These are phyloP conservation scores for Axea sp. DNA, from an alignment of 2,888 invertebrate species.

Conservation along the genomic window DNA sequence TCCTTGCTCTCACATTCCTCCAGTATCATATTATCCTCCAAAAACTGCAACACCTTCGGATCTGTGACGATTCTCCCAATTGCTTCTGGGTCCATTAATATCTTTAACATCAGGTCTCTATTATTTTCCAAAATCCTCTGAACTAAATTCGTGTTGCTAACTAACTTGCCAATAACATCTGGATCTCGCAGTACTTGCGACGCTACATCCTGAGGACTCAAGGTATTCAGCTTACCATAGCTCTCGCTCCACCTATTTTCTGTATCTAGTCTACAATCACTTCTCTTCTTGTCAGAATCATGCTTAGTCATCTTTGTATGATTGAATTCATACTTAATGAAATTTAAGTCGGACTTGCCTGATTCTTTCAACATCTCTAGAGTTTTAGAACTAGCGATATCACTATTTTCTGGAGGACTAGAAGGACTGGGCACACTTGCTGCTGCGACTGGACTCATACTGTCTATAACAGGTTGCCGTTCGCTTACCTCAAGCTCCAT, in stretches of 20 bases:
- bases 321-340: conserved; percentile 31
- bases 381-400: conserved; percentile 75
- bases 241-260: conserved; percentile 1
- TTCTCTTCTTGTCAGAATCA: conserved; percentile 55
- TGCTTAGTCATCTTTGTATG: background rate
- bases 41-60: conserved; percentile 70
- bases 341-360: conserved; percentile 15
- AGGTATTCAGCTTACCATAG: conserved; percentile 13
- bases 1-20: too few relatives aligned
- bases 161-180: conserved; percentile 66
- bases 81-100: conserved; percentile 69
- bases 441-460: conserved; percentile 74
- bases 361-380: conserved; percentile 76
- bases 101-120: conserved; percentile 68
- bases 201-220: conserved; percentile 8
- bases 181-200: conserved; percentile 68
- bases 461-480: conserved; percentile 69
- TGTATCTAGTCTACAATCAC: conserved; percentile 2
- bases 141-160: conserved; percentile 70
- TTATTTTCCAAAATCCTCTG: conserved; percentile 73
- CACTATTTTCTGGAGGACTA: conserved; percentile 75
- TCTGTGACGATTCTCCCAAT: conserved; percentile 69
- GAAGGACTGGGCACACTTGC: conserved; percentile 78
- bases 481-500: conserved; percentile 70
- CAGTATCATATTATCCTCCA: conserved; percentile 63